Evolutionary conservation across 1,140 invertebrate genomes (phyloP).

Genomic region (Zophobas morio): DNA sequence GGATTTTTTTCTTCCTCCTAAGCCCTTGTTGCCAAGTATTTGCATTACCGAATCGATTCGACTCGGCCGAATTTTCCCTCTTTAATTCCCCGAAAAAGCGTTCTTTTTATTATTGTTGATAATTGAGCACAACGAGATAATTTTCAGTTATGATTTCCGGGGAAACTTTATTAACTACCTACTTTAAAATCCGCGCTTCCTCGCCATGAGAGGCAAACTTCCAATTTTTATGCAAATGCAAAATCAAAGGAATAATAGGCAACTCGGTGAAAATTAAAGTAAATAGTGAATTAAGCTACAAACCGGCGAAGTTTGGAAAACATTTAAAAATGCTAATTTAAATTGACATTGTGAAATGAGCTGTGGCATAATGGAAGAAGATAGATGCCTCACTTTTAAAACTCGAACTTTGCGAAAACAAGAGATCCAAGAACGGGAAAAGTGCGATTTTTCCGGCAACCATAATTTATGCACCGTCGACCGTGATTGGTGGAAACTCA

Average conservation of each 20-base stretch:
- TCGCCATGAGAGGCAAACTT: constrained; percentile 13
- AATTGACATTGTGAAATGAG: constrained; percentile 50
- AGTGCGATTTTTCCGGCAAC: constrained; percentile 6
- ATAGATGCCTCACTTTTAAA: constrained; percentile 30
- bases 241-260: constrained; percentile 44
- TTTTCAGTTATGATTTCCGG: constrained; percentile 2
- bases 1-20: constrained; percentile 5
- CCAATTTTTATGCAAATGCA: constrained; percentile 43
- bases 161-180: constrained; percentile 7
- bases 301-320: constrained; percentile 47
- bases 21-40: background rate
- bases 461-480: constrained; percentile 21
- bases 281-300: constrained; percentile 50
- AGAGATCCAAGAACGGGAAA: constrained; percentile 5
- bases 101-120: background rate
- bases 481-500: constrained; percentile 13
- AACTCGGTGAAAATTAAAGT: constrained; percentile 43
- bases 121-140: background rate
- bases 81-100: background rate
- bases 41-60: background rate
- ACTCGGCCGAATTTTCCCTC: background rate
- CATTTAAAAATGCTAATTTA: constrained; percentile 54
- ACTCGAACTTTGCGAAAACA: constrained; percentile 26
- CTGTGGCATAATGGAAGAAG: constrained; percentile 37
- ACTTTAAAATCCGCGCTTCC: background rate